phyloP scores from a whole-genome alignment of 2,113 vertebrate species.

The Chaetodon auriga region DNA sequence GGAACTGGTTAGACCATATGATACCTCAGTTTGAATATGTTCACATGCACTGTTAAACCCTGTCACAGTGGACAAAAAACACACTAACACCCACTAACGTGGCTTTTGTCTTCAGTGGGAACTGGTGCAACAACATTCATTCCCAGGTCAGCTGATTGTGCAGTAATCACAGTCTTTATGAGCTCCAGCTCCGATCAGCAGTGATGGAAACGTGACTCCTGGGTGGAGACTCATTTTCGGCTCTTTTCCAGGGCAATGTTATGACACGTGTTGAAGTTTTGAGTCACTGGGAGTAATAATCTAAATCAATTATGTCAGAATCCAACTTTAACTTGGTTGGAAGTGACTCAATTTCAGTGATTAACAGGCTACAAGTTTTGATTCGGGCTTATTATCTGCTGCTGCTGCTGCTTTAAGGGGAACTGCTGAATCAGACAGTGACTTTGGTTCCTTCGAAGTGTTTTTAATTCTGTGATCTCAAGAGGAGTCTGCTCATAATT shows the following conservation, averaged over 20 bases:
- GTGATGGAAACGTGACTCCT: too few relatives aligned
- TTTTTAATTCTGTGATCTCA: background rate
- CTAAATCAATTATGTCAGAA: background rate
- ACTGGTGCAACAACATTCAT: too few relatives aligned
- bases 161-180: too few relatives aligned
- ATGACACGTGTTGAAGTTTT: too few relatives aligned
- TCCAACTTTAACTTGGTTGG: background rate
- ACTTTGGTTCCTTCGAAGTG: background rate
- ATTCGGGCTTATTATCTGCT: background rate
- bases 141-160: too few relatives aligned
- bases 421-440: background rate
- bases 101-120: too few relatives aligned
- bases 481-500: background rate
- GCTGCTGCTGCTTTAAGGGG: conserved; percentile 4
- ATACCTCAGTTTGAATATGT: background rate
- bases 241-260: too few relatives aligned
- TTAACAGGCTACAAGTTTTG: background rate
- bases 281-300: background rate
- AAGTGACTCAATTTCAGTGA: background rate
- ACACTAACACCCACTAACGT: too few relatives aligned
- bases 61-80: too few relatives aligned
- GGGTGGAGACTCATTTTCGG: too few relatives aligned
- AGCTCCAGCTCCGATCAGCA: too few relatives aligned
- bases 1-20: conserved; percentile 54
- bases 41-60: background rate